These are phyloP conservation scores for Apogon talboti DNA, from an alignment of 2,797 vertebrate genomes.

Conservation along the genomic window DNA sequence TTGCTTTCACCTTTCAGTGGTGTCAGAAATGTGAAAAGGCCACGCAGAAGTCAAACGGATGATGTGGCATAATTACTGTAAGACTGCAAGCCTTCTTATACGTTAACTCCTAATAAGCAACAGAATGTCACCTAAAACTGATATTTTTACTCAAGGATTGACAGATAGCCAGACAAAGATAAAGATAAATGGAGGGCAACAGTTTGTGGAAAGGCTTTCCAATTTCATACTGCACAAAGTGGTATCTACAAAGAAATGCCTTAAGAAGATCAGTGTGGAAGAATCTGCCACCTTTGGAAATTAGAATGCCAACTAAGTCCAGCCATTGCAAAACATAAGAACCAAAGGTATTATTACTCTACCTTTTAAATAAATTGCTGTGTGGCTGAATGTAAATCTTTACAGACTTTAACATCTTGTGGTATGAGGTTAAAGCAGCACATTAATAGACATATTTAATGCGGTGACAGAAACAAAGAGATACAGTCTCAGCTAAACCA, in stretches of 20 bases:
- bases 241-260: neutral
- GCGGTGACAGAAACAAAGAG: constrained; percentile 45
- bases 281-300: constrained; percentile 2
- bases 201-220: neutral
- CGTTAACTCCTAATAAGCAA: constrained; percentile 13
- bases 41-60: constrained; percentile 31
- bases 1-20: constrained; percentile 51
- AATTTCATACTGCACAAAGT: neutral
- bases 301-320: no score
- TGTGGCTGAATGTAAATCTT: no score
- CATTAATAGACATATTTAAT: neutral
- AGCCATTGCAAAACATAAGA: no score
- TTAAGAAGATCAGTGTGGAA: constrained; percentile 13
- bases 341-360: no score
- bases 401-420: no score
- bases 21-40: constrained; percentile 34
- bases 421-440: no score
- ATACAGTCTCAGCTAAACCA: constrained; percentile 39
- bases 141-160: neutral
- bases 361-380: no score
- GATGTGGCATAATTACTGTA: constrained; percentile 4
- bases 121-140: constrained; percentile 19
- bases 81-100: constrained; percentile 14
- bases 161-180: neutral
- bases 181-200: constrained; percentile 7